These are phyloP conservation scores for Vanacampus margaritifer DNA, from an alignment of 2,113 vertebrate species.

Conservation along the genomic window DNA sequence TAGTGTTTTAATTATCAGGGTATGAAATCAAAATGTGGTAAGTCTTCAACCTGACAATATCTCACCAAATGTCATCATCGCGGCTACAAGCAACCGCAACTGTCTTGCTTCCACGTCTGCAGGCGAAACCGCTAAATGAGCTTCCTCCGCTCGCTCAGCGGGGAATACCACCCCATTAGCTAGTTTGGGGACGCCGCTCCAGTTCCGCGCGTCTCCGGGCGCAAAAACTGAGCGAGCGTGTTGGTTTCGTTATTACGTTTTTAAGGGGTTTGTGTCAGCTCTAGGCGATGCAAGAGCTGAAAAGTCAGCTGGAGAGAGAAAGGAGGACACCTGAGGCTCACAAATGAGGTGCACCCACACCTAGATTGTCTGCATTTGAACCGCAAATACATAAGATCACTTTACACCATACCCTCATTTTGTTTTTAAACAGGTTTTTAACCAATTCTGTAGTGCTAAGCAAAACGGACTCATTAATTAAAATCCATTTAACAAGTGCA, in stretches of 20 bases:
- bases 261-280: conserved; percentile 43
- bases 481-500: too few relatives aligned
- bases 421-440: too few relatives aligned
- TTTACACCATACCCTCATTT: too few relatives aligned
- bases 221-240: conserved; percentile 52
- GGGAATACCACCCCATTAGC: conserved; percentile 77
- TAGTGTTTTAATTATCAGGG: not conserved
- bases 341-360: conserved; percentile 27
- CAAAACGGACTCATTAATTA: not conserved
- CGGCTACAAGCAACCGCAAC: conserved; percentile 27
- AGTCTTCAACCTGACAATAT: not conserved
- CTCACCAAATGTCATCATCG: conserved; percentile 16
- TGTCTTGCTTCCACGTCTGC: conserved; percentile 53
- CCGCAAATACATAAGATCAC: too few relatives aligned
- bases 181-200: conserved; percentile 62
- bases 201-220: conserved; percentile 70
- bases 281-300: conserved; percentile 56
- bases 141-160: conserved; percentile 69
- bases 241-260: conserved; percentile 61
- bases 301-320: conserved; percentile 38
- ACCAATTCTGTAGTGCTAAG: not conserved
- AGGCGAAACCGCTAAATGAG: conserved; percentile 74
- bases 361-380: too few relatives aligned
- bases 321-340: conserved; percentile 41
- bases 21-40: not conserved